These are phyloP conservation scores for Cladorhizidae sp. DNA, from an alignment of 37 sponge, comb jelly and placozoan genomes.

Conservation along the genomic window DNA sequence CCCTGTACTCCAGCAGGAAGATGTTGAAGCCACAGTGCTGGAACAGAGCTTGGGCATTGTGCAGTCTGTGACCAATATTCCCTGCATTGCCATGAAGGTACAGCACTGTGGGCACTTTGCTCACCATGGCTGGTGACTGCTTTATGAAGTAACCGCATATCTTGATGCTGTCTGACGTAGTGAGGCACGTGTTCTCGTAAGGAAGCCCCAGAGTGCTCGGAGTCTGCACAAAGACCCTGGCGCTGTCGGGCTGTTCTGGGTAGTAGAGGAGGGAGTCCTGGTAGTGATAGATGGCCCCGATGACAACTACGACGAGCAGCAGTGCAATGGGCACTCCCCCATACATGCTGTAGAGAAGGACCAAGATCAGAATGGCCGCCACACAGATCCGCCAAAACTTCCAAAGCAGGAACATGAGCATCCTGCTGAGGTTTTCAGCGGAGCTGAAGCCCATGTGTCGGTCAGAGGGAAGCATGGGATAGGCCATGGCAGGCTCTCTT, in stretches of 20 bases:
- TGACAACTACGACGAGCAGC: slow-evolving; percentile 77
- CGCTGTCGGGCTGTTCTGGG: slow-evolving; percentile 95
- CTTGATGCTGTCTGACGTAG: slow-evolving; percentile 75
- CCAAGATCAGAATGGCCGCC: slow-evolving; percentile 87
- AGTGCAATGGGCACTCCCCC: slow-evolving; percentile 86
- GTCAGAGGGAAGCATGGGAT: slow-evolving; percentile 71
- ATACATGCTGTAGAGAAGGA: slow-evolving; percentile 96
- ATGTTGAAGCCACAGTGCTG: slow-evolving; percentile 90
- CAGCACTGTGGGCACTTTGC: slow-evolving; percentile 79
- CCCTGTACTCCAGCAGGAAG: slow-evolving; percentile 94
- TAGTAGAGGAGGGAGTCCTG: slow-evolving; percentile 97
- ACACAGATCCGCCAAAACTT: slow-evolving; percentile 90
- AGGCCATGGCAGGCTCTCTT: slow-evolving; percentile 4
- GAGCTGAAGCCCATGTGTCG: slow-evolving; percentile 90
- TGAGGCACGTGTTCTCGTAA: slow-evolving; percentile 83
- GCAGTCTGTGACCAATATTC: slow-evolving; percentile 97
- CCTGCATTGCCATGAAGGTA: slow-evolving; percentile 98
- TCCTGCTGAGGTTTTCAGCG: slow-evolving; percentile 59
- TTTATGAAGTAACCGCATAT: slow-evolving; percentile 92
- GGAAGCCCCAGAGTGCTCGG: slow-evolving; percentile 93
- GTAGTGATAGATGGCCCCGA: slow-evolving; percentile 95
- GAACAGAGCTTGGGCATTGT: slow-evolving; percentile 94
- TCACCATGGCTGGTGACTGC: slow-evolving; percentile 66
- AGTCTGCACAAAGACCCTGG: slow-evolving; percentile 93
- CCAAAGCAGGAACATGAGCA: slow-evolving; percentile 69